Evolutionary conservation across 2,888 invertebrate species (phyloP), one percentile per base, ranked within the genome.

Genomic region (Folsomia candida): DNA sequence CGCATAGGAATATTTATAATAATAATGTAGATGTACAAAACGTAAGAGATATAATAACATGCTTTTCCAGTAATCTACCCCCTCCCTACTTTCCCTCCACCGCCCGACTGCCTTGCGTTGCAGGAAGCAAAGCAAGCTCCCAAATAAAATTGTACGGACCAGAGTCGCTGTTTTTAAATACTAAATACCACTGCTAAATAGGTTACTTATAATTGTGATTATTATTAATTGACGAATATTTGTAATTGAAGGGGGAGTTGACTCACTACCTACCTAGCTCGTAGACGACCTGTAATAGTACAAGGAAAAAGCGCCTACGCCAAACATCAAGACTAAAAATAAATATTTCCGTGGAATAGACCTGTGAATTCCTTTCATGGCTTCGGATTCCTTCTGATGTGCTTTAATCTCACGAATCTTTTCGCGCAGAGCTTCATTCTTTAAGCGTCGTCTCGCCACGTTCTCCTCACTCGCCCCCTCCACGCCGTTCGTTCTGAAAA

Each of bases 371-470:
- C 71, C 71, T 68, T 78, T 76, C 57, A 77, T 71, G 47, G 74
- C 70, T 76, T 80, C 80, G 67, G 79, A 72, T 67, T 79, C 79
- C 74, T 79, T 79, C 68, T 80, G 80, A 70, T 75, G 71, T 70
- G 78, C 75, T 70, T 79, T 79, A 63, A 80, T 80, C 64, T 79
- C 80, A 47, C 74, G 75, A 58, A 80, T 76, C 69, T 80, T 80
- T 20, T 78, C 78, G 62, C 76, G 68, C 9, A 76, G 68, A 51
- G 76, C 76, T 69, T 78, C 79, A 51, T 72, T 76, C 71, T 79
- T 80, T 51, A 60, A 62, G 68, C 80, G 73, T 26, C 76, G 70
- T 57, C 80, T 73, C 18, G 77, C 58, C 24, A 64, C 59, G 14
- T 73, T 28, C 67, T 76, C 77, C 14, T 76, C 76, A 18, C 27